A percentile compares a stretch with the other conserved stretches of the same genome.
Evolutionary conservation across 2,113 vertebrate species (phyloP).

Genomic region (Choloepus hoffmanni): DNA sequence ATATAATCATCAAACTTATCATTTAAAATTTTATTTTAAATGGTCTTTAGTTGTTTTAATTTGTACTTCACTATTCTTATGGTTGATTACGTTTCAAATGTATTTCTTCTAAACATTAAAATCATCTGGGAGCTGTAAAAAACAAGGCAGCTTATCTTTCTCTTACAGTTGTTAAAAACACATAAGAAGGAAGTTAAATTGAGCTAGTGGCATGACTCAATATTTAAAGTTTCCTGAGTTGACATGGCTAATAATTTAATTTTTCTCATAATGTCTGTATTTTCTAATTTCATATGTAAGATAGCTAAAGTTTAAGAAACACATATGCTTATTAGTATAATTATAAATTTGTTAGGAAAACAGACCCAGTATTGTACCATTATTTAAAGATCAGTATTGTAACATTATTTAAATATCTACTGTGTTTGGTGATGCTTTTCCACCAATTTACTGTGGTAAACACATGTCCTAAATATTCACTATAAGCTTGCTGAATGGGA

Average conservation of each 20-base stretch:
- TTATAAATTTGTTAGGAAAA: constrained; percentile 37
- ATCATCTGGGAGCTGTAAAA: constrained; percentile 42
- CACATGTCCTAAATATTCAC: constrained; percentile 60
- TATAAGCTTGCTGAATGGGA: constrained; percentile 57
- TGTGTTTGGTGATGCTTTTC: neutral
- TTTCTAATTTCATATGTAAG: constrained; percentile 38
- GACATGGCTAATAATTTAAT: constrained; percentile 42
- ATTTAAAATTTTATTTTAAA: neutral
- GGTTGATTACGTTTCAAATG: constrained; percentile 42
- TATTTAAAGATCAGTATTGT: neutral
- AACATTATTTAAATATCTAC: neutral
- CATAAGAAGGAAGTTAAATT: constrained; percentile 65
- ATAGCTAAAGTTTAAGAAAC: neutral
- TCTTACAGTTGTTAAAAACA: constrained; percentile 69
- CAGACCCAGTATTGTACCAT: neutral
- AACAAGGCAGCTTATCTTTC: constrained; percentile 69
- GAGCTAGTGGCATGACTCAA: constrained; percentile 63
- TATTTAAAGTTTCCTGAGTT: constrained; percentile 72
- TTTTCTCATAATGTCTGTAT: neutral
- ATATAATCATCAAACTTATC: neutral
- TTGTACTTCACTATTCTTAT: constrained; percentile 50
- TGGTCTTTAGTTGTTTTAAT: constrained; percentile 53
- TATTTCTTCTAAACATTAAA: constrained; percentile 55
- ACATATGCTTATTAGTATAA: constrained; percentile 6
- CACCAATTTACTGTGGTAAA: constrained; percentile 42